Percentiles rank a stretch among this genome's conserved stretches.
phyloP scores from a whole-genome alignment of 53 echinoderm and acorn worm genomes.

The Arbacia lixula region DNA sequence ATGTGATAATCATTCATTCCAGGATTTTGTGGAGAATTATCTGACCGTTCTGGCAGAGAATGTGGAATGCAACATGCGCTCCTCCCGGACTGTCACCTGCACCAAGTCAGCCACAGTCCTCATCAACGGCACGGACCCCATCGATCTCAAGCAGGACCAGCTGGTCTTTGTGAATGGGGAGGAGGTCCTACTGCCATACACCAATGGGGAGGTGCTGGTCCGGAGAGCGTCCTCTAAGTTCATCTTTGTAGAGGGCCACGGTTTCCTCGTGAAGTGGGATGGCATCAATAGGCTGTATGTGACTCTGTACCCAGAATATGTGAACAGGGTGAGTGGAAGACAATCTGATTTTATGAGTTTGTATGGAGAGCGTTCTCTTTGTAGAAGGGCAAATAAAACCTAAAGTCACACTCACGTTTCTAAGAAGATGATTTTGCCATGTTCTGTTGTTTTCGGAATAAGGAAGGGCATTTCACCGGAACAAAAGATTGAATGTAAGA shows the following conservation, averaged over 20 bases:
- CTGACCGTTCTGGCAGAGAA: conserved; percentile 70
- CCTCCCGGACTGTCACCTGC: conserved; percentile 71
- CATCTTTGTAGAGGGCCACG: conserved; percentile 72
- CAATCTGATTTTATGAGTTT: too few species aligned
- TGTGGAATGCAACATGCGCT: conserved; percentile 70
- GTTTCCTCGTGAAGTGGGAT: conserved; percentile 87
- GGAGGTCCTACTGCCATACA: conserved; percentile 64
- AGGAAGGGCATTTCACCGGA: too few species aligned
- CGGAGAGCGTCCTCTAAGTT: conserved; percentile 80
- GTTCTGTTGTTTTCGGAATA: too few species aligned
- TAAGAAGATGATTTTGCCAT: too few species aligned
- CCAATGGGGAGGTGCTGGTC: conserved; percentile 71
- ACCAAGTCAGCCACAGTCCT: conserved; percentile 68
- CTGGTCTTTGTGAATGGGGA: conserved; percentile 68
- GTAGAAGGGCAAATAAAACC: too few species aligned
- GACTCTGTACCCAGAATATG: conserved; percentile 72
- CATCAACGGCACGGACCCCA: conserved; percentile 66
- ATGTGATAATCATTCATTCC: too few species aligned
- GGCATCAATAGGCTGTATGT: conserved; percentile 79
- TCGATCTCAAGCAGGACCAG: conserved; percentile 69
- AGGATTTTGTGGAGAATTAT: conserved; percentile 77
- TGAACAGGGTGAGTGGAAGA: conserved; percentile 72
- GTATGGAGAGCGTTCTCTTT: too few species aligned
- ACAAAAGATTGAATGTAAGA: too few species aligned
- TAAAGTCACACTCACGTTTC: too few species aligned